Conservation (phyloP, 2,113 vertebrate species). For the Heloderma charlesbogerti region DNA sequence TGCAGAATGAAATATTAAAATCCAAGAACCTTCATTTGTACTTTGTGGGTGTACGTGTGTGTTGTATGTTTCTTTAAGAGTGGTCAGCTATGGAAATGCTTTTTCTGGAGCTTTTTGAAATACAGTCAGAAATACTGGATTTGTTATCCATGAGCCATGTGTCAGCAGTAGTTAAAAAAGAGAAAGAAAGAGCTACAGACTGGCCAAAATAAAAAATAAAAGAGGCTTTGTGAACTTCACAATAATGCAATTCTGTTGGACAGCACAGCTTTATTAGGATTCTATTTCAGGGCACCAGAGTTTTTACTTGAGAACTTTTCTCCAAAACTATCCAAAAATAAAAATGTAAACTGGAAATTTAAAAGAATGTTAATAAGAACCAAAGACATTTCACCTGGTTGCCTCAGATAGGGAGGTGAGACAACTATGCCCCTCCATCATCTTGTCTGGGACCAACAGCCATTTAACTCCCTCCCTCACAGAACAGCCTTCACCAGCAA, state of each 20-base stretch:
- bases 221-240: neutral
- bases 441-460: no score
- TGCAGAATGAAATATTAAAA: constrained; percentile 16
- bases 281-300: neutral
- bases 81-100: neutral
- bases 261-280: neutral
- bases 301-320: neutral
- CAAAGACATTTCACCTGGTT: neutral
- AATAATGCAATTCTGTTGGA: neutral
- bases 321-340: constrained; percentile 5
- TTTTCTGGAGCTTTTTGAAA: neutral
- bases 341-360: constrained; percentile 24
- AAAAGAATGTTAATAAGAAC: neutral
- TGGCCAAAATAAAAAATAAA: no score
- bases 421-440: neutral
- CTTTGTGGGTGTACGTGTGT: neutral
- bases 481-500: neutral
- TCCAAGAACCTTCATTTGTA: constrained; percentile 1
- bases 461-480: no score
- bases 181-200: no score
- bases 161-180: neutral
- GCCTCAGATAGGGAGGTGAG: neutral
- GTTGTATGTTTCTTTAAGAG: neutral
- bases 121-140: neutral
- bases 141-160: neutral